phyloP scores from a whole-genome alignment of 2,888 invertebrate species.

The Pristionchus entomophagus region DNA sequence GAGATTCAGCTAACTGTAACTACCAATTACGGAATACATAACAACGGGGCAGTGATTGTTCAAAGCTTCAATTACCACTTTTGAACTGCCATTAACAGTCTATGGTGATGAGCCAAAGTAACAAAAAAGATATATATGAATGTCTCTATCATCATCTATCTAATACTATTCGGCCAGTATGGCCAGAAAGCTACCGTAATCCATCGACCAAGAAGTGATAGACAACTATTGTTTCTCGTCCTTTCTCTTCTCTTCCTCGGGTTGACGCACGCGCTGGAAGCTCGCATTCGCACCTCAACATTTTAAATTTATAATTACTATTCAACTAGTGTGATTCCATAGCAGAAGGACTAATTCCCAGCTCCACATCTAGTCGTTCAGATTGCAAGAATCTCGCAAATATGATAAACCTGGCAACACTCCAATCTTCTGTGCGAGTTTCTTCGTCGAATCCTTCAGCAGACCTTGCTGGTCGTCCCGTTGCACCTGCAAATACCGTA shows the following conservation, averaged over 20 bases:
- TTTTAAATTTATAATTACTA: neutral
- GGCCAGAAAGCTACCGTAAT: neutral
- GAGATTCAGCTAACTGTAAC: slow-evolving; percentile 1
- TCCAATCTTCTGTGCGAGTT: slow-evolving; percentile 52
- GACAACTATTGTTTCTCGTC: neutral
- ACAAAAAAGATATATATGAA: neutral
- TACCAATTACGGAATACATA: neutral
- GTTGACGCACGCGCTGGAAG: neutral
- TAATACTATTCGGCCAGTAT: neutral
- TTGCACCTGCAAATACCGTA: slow-evolving; percentile 11
- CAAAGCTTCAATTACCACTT: slow-evolving; percentile 8
- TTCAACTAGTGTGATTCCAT: too few relatives aligned
- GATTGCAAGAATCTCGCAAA: neutral
- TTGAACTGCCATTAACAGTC: slow-evolving; percentile 18
- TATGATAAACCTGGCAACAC: slow-evolving; percentile 41
- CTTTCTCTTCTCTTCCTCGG: neutral
- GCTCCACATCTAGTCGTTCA: too few relatives aligned
- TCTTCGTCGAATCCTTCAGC: slow-evolving; percentile 49
- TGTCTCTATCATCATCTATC: neutral
- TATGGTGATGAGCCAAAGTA: neutral
- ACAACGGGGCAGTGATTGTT: neutral
- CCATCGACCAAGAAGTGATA: neutral
- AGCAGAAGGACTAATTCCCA: too few relatives aligned
- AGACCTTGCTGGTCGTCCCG: slow-evolving; percentile 27
- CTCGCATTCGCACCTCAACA: neutral